These are phyloP conservation scores for Acanthurus tractus DNA, from an alignment of 2,797 vertebrate genomes.

Conservation along the genomic window DNA sequence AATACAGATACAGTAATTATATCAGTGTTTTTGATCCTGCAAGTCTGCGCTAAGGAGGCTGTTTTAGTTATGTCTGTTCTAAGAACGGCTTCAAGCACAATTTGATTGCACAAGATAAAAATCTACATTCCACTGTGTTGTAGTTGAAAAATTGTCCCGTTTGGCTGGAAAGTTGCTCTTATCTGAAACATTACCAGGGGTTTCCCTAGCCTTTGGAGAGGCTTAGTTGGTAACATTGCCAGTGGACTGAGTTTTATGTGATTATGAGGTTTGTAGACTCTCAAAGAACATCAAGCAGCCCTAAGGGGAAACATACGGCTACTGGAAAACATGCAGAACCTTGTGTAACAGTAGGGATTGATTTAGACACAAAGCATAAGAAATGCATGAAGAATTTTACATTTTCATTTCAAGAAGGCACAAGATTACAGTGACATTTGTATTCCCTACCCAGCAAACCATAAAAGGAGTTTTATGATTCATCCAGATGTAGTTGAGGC, in stretches of 20 bases:
- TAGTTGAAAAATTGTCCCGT: conserved; percentile 42
- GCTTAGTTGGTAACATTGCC: conserved; percentile 51
- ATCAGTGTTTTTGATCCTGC: conserved; percentile 27
- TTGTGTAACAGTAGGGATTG: conserved; percentile 5
- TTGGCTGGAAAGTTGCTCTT: conserved; percentile 57
- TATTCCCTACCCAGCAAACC: not conserved
- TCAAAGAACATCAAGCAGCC: conserved; percentile 40
- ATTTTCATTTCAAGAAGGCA: conserved; percentile 23
- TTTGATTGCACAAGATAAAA: conserved; percentile 59
- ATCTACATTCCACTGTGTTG: conserved; percentile 51
- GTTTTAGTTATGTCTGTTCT: conserved; percentile 24
- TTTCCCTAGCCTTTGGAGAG: conserved; percentile 53
- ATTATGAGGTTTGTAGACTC: conserved; percentile 53
- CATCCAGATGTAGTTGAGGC: conserved; percentile 3
- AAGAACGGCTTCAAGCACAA: conserved; percentile 45
- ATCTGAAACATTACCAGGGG: conserved; percentile 48
- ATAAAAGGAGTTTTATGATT: conserved; percentile 2
- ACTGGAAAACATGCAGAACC: conserved; percentile 12
- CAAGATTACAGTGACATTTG: conserved; percentile 8
- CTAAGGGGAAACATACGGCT: conserved; percentile 24
- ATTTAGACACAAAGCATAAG: conserved; percentile 27
- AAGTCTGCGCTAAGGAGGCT: conserved; percentile 15
- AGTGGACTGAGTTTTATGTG: conserved; percentile 46
- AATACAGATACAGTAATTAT: conserved; percentile 18
- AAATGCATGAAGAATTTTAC: conserved; percentile 6